Percentiles rank a stretch among this genome's conserved stretches.
These are phyloP conservation scores for Phocides pigmalion DNA, from an alignment of 1,140 invertebrate genomes.

Conservation along the genomic window DNA sequence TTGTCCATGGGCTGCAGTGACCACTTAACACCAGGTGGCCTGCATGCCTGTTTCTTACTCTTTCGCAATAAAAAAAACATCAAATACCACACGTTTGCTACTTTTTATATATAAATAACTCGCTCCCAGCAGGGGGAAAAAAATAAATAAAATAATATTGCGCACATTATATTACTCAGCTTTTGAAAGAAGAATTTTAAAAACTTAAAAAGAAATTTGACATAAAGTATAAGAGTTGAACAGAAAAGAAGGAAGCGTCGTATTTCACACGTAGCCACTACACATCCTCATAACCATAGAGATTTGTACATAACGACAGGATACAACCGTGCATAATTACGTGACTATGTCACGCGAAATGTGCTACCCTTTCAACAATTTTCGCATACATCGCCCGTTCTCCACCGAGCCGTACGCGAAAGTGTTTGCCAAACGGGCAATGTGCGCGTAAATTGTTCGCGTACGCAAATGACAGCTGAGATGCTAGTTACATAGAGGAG, in stretches of 20 bases:
- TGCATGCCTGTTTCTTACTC: no score
- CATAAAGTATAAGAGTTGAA: neutral
- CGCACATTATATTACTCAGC: no score
- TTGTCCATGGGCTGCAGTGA: no score
- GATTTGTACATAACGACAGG: constrained; percentile 25
- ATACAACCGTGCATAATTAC: constrained; percentile 30
- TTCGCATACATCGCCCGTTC: constrained; percentile 12
- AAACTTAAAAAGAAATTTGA: no score
- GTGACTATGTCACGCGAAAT: constrained; percentile 27
- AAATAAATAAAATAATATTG: no score
- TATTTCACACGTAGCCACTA: constrained; percentile 19
- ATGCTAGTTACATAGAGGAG: constrained; percentile 17
- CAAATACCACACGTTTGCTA: no score
- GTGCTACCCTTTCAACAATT: constrained; percentile 8
- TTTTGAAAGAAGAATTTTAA: no score
- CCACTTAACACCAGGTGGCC: no score
- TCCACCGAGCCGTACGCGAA: neutral
- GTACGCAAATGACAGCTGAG: constrained; percentile 13
- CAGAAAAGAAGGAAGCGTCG: constrained; percentile 2
- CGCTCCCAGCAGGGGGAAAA: no score
- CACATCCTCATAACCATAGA: constrained; percentile 17
- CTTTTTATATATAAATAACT: no score
- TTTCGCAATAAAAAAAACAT: no score
- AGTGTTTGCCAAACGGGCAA: constrained; percentile 11
- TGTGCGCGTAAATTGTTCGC: constrained; percentile 19